Conservation (phyloP, 30 jellyfish, hydroid and myxozoan species). For the Chironex yamaguchii region DNA sequence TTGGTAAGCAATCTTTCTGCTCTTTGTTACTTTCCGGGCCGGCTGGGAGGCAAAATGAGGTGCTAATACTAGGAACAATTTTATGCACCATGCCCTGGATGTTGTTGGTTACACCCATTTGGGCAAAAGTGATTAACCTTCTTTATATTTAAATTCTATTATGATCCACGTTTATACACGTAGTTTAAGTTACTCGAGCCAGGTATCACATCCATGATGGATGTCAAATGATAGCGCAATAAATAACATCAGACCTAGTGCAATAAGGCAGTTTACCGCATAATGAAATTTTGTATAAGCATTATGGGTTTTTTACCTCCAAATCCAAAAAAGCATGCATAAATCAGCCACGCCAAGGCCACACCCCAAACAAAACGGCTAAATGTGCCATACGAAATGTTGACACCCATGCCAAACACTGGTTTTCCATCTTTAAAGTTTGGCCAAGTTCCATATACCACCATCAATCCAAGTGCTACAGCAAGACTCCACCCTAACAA, state of each 20-base stretch:
- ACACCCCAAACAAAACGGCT: conserved; percentile 76
- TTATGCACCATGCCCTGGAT: no score
- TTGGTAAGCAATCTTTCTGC: no score
- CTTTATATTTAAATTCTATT: no score
- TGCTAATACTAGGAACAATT: no score
- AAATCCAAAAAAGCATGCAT: conserved; percentile 76
- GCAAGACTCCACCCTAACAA: conserved; percentile 80
- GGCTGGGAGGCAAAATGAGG: no score
- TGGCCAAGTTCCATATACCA: conserved; percentile 86
- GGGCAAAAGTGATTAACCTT: no score
- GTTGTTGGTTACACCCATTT: no score
- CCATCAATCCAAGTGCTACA: conserved; percentile 62
- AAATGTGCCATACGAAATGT: conserved; percentile 68
- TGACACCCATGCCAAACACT: conserved; percentile 64
- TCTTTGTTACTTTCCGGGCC: no score
- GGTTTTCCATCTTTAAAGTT: conserved; percentile 61
- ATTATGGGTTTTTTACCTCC: conserved; percentile 73
- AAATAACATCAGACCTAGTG: background rate
- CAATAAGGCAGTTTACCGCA: background rate
- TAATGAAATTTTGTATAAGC: no score
- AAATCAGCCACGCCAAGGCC: conserved; percentile 85
- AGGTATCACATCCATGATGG: background rate
- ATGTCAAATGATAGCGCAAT: background rate
- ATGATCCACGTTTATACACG: no score
- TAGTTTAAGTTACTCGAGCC: no score